These are phyloP conservation scores for Hypotaenidia okinawae DNA, from an alignment of 2,797 vertebrate species.

Conservation along the genomic window DNA sequence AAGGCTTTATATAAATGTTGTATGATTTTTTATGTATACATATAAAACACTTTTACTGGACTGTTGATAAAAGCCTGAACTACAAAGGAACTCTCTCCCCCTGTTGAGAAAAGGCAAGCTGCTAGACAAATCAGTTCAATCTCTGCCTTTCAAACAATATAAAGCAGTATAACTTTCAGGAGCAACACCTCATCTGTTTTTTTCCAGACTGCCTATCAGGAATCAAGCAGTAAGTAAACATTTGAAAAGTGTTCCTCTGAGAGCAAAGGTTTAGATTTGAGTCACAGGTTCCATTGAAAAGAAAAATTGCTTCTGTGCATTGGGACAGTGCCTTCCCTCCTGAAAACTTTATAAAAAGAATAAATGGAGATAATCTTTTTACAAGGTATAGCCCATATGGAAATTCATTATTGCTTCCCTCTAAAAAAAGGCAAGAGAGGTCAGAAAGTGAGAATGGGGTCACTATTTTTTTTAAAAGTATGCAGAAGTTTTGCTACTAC, in stretches of 20 bases:
- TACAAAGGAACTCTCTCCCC: slow-evolving; percentile 27
- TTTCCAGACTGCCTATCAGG: slow-evolving; percentile 66
- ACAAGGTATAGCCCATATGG: slow-evolving; percentile 70
- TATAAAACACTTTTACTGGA: slow-evolving; percentile 31
- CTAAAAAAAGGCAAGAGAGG: slow-evolving; percentile 2
- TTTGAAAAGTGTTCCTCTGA: slow-evolving; percentile 72
- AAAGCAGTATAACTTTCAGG: slow-evolving; percentile 67
- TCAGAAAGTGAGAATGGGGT: slow-evolving; percentile 43
- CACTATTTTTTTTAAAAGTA: neutral
- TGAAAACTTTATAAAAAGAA: slow-evolving; percentile 70
- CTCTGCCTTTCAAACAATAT: slow-evolving; percentile 72
- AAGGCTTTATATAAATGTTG: slow-evolving; percentile 30
- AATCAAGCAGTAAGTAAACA: slow-evolving; percentile 80
- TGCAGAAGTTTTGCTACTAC: neutral
- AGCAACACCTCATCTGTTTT: slow-evolving; percentile 70
- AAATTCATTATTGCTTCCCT: slow-evolving; percentile 59
- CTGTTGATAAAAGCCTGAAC: slow-evolving; percentile 46
- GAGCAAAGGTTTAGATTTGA: slow-evolving; percentile 72
- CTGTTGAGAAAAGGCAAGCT: slow-evolving; percentile 43
- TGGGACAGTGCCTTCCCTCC: slow-evolving; percentile 70
- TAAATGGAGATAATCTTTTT: slow-evolving; percentile 77
- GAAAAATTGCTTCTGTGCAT: slow-evolving; percentile 78
- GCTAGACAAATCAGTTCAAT: slow-evolving; percentile 66
- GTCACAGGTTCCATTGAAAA: slow-evolving; percentile 73
- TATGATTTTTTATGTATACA: neutral